Percentiles rank a stretch among this genome's conserved stretches.
These are phyloP conservation scores for Xylota segnis DNA, from an alignment of 2,888 invertebrate genomes.

Conservation along the genomic window DNA sequence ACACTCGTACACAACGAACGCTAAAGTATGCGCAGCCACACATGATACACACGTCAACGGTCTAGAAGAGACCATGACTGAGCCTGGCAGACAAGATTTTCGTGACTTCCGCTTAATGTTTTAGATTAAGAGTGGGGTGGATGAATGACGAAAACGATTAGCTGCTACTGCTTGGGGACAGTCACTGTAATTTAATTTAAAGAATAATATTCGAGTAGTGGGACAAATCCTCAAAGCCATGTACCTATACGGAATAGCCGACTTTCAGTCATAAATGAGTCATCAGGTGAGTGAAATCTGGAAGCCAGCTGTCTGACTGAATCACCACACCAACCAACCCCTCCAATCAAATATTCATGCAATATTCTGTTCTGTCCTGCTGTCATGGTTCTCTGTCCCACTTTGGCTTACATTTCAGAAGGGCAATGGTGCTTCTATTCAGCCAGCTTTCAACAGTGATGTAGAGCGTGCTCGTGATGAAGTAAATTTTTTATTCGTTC, in stretches of 20 bases:
- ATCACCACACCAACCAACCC: slow-evolving; percentile 59
- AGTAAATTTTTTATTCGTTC: slow-evolving; percentile 6
- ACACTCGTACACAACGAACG: slow-evolving; percentile 38
- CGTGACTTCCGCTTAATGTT: slow-evolving; percentile 62
- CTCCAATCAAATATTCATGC: slow-evolving; percentile 53
- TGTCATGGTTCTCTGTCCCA: slow-evolving; percentile 18
- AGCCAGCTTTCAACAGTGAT: neutral
- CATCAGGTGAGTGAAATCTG: slow-evolving; percentile 60
- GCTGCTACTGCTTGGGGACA: neutral
- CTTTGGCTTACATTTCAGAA: slow-evolving; percentile 39
- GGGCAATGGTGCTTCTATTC: slow-evolving; percentile 5
- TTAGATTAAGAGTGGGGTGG: slow-evolving; percentile 35
- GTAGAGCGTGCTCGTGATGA: neutral
- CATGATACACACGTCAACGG: slow-evolving; percentile 3
- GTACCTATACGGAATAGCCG: too few species aligned
- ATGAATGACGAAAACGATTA: slow-evolving; percentile 29
- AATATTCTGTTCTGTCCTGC: neutral
- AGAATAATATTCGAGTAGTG: neutral
- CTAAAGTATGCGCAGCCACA: slow-evolving; percentile 32
- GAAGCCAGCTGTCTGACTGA: slow-evolving; percentile 60
- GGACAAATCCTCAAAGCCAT: neutral
- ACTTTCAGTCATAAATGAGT: slow-evolving; percentile 45
- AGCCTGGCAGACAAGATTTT: slow-evolving; percentile 47
- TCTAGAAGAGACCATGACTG: neutral
- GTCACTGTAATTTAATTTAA: slow-evolving; percentile 9